Evolutionary conservation across 1,140 invertebrate genomes (phyloP).

Genomic region (Lepidurus couesii): DNA sequence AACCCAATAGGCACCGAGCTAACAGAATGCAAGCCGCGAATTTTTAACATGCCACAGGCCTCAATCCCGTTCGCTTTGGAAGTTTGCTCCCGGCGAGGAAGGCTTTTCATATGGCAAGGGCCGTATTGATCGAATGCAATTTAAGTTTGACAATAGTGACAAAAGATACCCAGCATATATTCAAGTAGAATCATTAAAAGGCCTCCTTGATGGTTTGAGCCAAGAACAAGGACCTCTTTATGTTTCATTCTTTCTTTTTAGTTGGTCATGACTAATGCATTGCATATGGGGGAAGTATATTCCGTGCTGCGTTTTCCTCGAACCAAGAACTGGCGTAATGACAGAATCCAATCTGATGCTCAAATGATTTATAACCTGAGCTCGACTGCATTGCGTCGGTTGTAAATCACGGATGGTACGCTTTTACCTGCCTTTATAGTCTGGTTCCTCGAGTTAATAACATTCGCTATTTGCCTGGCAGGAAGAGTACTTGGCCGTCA

Average conservation of each 20-base stretch:
- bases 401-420: neutral
- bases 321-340: neutral
- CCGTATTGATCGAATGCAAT: constrained; percentile 15
- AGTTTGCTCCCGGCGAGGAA: neutral
- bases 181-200: constrained; percentile 3
- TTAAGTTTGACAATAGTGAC: neutral
- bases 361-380: neutral
- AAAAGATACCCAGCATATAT: neutral
- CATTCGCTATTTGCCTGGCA: neutral
- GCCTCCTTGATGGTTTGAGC: neutral
- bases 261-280: neutral
- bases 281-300: neutral
- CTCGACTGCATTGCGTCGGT: neutral
- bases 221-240: neutral
- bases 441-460: neutral
- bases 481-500: neutral
- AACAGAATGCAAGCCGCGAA: neutral
- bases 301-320: neutral
- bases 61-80: neutral
- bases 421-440: constrained; percentile 5
- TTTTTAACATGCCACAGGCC: neutral
- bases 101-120: neutral
- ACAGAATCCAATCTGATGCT: constrained; percentile 11
- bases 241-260: neutral
- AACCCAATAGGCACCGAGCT: neutral